Percentiles rank a stretch among this genome's conserved stretches.
Evolutionary conservation across 2,797 vertebrate species (phyloP).

Genomic region (Galaxias olidus): DNA sequence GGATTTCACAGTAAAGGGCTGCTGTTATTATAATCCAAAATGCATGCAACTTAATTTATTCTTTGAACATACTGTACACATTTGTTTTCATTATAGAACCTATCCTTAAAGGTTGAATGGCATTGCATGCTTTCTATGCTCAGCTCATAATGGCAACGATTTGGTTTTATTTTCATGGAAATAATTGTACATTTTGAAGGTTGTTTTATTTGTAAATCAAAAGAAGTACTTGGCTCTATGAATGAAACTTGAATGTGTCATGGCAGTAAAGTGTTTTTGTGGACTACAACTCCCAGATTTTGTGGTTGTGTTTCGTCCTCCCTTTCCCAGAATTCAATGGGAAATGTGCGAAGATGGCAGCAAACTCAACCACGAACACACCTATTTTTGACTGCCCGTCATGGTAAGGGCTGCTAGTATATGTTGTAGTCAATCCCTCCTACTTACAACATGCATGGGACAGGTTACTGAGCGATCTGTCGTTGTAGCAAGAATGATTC

Average conservation of each 20-base stretch:
- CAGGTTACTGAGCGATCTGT: conserved; percentile 5
- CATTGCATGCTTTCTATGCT: too few species aligned
- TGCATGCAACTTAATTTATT: too few species aligned
- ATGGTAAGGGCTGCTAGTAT: conserved; percentile 69
- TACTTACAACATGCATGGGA: conserved; percentile 1
- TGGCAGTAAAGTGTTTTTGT: background rate
- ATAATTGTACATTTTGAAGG: too few species aligned
- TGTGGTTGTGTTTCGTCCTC: conserved; percentile 30
- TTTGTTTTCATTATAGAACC: too few species aligned
- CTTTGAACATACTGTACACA: too few species aligned
- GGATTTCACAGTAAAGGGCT: too few species aligned
- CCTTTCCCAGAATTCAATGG: conserved; percentile 67
- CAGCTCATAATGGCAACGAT: too few species aligned
- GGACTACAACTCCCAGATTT: conserved; percentile 32
- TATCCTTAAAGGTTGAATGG: too few species aligned
- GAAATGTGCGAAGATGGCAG: conserved; percentile 74
- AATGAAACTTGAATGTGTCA: background rate
- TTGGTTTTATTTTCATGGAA: too few species aligned
- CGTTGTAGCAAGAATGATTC: background rate
- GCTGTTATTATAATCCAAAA: too few species aligned
- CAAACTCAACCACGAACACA: conserved; percentile 71
- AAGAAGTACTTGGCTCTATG: too few species aligned
- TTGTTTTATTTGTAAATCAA: too few species aligned
- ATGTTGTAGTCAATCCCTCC: background rate
- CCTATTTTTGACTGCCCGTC: conserved; percentile 78